Conservation (phyloP, 1,140 invertebrate genomes). For the Conopomorpha cramerella region DNA sequence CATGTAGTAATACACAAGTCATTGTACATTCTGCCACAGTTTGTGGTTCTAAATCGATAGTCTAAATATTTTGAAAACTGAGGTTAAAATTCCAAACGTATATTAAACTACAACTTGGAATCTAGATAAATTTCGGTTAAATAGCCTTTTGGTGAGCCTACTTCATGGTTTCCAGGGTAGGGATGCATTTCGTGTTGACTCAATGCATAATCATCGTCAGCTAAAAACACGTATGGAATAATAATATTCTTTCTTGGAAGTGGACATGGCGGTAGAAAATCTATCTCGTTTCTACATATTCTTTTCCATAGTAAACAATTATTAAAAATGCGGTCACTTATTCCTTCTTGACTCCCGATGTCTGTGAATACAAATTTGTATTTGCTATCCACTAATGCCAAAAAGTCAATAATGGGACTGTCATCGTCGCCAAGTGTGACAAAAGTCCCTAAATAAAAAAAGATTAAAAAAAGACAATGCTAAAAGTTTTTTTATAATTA, state of each 20-base stretch:
- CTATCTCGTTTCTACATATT: constrained; percentile 8
- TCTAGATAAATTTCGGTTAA: constrained; percentile 34
- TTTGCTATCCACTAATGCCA: constrained; percentile 55
- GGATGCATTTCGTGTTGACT: constrained; percentile 44
- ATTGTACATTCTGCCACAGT: constrained; percentile 17
- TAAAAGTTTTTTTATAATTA: constrained; percentile 59
- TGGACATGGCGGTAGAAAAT: constrained; percentile 15
- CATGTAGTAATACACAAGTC: constrained; percentile 21
- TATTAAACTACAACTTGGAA: constrained; percentile 53
- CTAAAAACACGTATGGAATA: constrained; percentile 30
- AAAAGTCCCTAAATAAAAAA: too few species aligned
- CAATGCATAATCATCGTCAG: constrained; percentile 56
- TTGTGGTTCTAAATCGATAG: constrained; percentile 20
- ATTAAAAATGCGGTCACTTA: constrained; percentile 31
- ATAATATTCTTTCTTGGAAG: constrained; percentile 15
- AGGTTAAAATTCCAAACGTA: constrained; percentile 55
- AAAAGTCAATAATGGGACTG: constrained; percentile 58
- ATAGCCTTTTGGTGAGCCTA: constrained; percentile 20
- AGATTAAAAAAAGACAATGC: too few species aligned
- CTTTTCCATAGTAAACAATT: constrained; percentile 15
- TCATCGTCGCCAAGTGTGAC: too few species aligned
- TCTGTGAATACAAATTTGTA: constrained; percentile 52
- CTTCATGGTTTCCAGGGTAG: constrained; percentile 31
- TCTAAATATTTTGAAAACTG: constrained; percentile 41
- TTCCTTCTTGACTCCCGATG: constrained; percentile 39